Conservation (phyloP, 2,113 vertebrate species). For the Hyla sarda region DNA sequence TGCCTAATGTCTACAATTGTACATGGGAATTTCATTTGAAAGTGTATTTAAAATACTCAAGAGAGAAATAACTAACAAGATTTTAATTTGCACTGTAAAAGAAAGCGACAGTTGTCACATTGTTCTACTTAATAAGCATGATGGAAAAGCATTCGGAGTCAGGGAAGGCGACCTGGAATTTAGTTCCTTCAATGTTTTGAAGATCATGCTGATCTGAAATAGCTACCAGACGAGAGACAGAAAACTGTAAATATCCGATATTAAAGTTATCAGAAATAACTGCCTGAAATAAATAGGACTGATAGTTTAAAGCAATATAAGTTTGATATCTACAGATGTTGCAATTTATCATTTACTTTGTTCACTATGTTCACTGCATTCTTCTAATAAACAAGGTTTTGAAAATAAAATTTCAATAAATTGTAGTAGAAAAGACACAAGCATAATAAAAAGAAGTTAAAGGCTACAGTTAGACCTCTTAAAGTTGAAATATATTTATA, state of each 20-base stretch:
- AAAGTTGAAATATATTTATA: too few relatives aligned
- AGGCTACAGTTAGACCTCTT: too few relatives aligned
- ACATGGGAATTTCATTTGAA: constrained; percentile 25
- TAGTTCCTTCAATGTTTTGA: neutral
- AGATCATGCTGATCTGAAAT: neutral
- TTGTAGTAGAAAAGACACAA: too few relatives aligned
- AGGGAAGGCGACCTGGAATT: neutral
- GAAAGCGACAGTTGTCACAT: neutral
- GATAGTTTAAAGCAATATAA: too few relatives aligned
- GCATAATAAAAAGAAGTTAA: too few relatives aligned
- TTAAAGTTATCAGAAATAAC: neutral
- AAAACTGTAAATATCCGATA: neutral
- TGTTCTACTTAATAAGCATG: constrained; percentile 4
- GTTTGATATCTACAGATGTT: too few relatives aligned
- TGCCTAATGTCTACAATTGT: constrained; percentile 22
- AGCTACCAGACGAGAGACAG: neutral
- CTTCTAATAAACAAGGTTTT: too few relatives aligned
- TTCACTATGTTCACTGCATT: too few relatives aligned
- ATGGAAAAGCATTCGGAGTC: neutral
- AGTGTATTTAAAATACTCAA: constrained; percentile 18
- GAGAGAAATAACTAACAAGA: constrained; percentile 36
- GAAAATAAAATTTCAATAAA: too few relatives aligned
- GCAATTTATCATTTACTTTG: too few relatives aligned
- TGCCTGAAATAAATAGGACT: neutral
- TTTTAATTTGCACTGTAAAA: constrained; percentile 12